These are phyloP conservation scores for Mionectes macconnelli DNA, from an alignment of 2,113 vertebrate species.

Conservation along the genomic window DNA sequence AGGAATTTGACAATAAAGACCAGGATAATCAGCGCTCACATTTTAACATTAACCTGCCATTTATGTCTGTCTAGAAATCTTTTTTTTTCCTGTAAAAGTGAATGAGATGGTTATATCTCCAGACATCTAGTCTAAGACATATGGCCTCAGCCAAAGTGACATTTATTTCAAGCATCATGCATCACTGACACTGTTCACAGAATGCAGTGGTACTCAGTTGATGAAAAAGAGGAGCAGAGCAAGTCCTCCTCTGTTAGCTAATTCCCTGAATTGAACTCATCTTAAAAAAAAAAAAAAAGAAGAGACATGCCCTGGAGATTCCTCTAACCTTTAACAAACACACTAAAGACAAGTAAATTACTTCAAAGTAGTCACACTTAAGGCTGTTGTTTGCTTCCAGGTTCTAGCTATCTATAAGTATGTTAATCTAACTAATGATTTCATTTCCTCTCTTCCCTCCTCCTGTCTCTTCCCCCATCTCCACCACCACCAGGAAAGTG, in stretches of 20 bases:
- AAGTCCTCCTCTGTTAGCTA: not conserved
- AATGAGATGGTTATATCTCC: not conserved
- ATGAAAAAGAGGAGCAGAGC: not conserved
- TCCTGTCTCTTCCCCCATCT: no score
- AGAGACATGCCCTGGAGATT: not conserved
- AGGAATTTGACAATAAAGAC: not conserved
- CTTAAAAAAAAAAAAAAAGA: not conserved
- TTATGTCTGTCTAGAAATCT: not conserved
- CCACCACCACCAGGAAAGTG: fast-evolving
- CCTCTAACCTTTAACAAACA: conserved; percentile 33
- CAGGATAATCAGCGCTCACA: not conserved
- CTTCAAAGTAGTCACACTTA: not conserved
- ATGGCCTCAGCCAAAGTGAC: not conserved
- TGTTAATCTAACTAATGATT: not conserved
- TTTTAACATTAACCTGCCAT: not conserved
- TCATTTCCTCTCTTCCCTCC: not conserved
- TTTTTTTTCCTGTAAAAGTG: not conserved
- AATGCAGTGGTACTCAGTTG: not conserved
- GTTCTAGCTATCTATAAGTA: not conserved
- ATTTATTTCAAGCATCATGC: not conserved
- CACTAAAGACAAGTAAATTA: not conserved
- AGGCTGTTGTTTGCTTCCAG: not conserved
- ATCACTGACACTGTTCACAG: not conserved
- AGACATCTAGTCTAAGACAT: not conserved
- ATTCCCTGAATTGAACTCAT: not conserved